Evolutionary conservation across 1,140 invertebrate species (phyloP), one percentile per base, ranked within the genome.

Genomic region (Patella vulgata): DNA sequence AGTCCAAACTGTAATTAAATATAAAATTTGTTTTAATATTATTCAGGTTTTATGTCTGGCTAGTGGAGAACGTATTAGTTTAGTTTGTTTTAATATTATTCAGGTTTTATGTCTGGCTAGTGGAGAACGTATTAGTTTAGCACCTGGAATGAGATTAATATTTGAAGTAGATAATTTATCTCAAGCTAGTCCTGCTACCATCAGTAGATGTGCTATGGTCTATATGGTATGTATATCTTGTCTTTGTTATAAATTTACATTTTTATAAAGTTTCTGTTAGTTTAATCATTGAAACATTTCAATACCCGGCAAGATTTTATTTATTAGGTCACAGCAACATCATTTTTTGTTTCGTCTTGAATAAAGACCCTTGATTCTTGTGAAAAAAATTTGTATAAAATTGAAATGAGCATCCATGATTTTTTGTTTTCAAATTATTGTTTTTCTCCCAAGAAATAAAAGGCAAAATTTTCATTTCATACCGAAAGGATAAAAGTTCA

Each of bases 141-240:
- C 81, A 2, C 58, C 60, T 31, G 77, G 77, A 1, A 81, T 84
- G 78, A 68, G 81, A 39, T 68, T 83, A 4, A 62, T 84, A 14
- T 83, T 84, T 77, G 83, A 84, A 63, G 82, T 83, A 21, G 83
- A 83, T 59, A 78, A 83, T 60, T 66, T 84, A 54, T 78, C 80
- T 3, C 71, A 80, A 65, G 81, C 81, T 48, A 82, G 79, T 58
- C 81, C 81, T 28, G 80, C 82, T 31, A 83, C 80, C 39, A 79
- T 83, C 64, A 82, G 79, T 68, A 66, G 84, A 65, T 85, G 84
- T 79, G 83, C 82, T 36, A 85, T 85, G 83, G 82, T 85, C n/a
- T 85, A 84, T 60, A 80, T 85, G 78, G 84, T 82, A 68, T 74
- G 74, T 67, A 17, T 6, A 21, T 28, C 21, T 44, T 39, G 3